phyloP scores from a whole-genome alignment of 2,797 vertebrate species.

The Botia almorhae region DNA sequence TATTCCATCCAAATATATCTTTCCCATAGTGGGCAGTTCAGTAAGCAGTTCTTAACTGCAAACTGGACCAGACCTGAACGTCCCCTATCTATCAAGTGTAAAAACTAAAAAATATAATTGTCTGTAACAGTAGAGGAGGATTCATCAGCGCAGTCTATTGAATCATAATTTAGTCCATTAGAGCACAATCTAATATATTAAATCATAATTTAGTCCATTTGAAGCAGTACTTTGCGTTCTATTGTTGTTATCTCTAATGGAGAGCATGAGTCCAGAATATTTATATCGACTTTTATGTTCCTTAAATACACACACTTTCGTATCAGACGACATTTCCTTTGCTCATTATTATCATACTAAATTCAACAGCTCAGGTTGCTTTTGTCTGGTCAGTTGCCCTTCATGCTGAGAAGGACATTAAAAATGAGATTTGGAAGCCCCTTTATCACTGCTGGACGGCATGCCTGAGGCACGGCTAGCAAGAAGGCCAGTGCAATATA shows the following conservation, averaged over 20 bases:
- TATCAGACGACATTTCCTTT: slow-evolving; percentile 47
- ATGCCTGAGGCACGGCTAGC: slow-evolving; percentile 56
- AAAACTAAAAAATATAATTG: background rate
- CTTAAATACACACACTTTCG: background rate
- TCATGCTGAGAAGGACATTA: slow-evolving; percentile 76
- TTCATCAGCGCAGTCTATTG: slow-evolving; percentile 20
- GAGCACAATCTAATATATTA: slow-evolving; percentile 24
- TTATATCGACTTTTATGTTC: slow-evolving; percentile 24
- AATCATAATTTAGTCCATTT: slow-evolving; percentile 45
- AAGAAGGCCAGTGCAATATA: slow-evolving; percentile 71
- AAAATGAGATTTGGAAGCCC: slow-evolving; percentile 70
- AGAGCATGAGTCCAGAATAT: slow-evolving; percentile 34
- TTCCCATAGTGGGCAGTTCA: background rate
- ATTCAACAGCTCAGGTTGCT: slow-evolving; percentile 48
- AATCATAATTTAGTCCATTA: slow-evolving; percentile 38
- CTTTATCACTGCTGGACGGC: slow-evolving; percentile 67
- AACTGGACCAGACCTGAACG: background rate
- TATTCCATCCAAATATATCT: background rate
- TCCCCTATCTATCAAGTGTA: slow-evolving; percentile 1
- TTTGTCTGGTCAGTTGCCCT: slow-evolving; percentile 71
- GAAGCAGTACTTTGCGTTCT: slow-evolving; percentile 12
- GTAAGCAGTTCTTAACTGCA: background rate
- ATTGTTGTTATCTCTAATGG: slow-evolving; percentile 42
- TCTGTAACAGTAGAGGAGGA: background rate
- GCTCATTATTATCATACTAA: slow-evolving; percentile 46